phyloP scores from a whole-genome alignment of 2,797 vertebrate species.

The Triplophysa yarkandensis region DNA sequence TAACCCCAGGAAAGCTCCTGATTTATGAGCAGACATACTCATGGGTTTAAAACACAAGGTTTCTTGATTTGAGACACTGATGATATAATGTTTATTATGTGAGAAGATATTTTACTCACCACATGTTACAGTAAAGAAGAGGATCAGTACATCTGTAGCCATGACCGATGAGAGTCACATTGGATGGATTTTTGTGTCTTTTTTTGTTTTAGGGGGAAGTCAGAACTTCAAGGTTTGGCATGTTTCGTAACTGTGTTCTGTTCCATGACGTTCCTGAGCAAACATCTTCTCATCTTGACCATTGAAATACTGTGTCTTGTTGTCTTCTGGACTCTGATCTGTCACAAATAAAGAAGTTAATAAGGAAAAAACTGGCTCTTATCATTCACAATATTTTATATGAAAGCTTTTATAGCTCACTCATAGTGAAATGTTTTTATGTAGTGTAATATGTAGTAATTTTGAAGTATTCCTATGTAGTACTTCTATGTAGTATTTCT shows the following conservation, averaged over 20 bases:
- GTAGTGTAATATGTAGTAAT: no score
- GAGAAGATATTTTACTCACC: conserved; percentile 2
- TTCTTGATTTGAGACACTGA: no score
- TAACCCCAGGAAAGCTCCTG: no score
- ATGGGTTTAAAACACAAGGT: no score
- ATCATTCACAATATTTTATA: no score
- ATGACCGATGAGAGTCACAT: neutral
- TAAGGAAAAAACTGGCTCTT: no score
- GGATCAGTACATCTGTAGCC: neutral
- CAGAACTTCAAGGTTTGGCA: conserved; percentile 22
- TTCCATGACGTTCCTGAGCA: conserved; percentile 28
- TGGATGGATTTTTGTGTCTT: conserved; percentile 19
- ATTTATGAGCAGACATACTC: no score
- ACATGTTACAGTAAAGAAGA: neutral
- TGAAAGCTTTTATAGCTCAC: no score
- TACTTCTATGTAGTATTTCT: no score
- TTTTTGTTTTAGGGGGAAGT: conserved; percentile 46
- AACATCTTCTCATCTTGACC: neutral
- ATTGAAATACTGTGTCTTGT: neutral
- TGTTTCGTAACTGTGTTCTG: conserved; percentile 28
- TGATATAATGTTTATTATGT: neutral
- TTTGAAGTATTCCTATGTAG: no score
- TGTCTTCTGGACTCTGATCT: neutral
- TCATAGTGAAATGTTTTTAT: no score
- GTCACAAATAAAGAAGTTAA: neutral